phyloP scores from a whole-genome alignment of 2,888 invertebrate species.

The Sinopyrophorus schimmeli region DNA sequence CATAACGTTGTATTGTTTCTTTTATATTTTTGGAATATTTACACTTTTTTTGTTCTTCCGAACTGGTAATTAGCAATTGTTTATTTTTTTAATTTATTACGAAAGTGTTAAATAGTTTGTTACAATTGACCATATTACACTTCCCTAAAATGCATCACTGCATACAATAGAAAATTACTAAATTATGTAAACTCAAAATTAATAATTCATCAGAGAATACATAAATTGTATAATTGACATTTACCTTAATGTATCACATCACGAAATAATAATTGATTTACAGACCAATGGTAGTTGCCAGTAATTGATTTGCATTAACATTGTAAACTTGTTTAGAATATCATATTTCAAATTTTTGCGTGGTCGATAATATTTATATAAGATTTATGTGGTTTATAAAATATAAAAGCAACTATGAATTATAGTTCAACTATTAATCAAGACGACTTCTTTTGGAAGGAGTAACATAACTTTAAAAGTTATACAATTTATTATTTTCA shows the following conservation, averaged over 20 bases:
- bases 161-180: conserved; percentile 22
- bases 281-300: conserved; percentile 51
- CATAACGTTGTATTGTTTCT: no score
- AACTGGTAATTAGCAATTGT: no score
- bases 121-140: no score
- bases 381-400: conserved; percentile 38
- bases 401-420: conserved; percentile 17
- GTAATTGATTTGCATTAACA: conserved; percentile 57
- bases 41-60: no score
- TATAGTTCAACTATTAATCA: no score
- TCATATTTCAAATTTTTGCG: conserved; percentile 51
- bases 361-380: conserved; percentile 42
- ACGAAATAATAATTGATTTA: conserved; percentile 56
- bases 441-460: no score
- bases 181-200: conserved; percentile 39
- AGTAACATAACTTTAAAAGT: no score
- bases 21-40: no score
- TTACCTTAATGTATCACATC: conserved; percentile 56
- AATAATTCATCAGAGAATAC: conserved; percentile 52
- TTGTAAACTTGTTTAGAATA: conserved; percentile 53
- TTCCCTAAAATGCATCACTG: no score
- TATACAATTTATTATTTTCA: no score
- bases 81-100: no score
- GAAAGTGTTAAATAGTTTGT: not conserved
- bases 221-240: conserved; percentile 52